A percentile compares a stretch with the other conserved stretches of the same genome.
Conservation (phyloP, 2,888 invertebrate species). For the Cheilosia urbana region DNA sequence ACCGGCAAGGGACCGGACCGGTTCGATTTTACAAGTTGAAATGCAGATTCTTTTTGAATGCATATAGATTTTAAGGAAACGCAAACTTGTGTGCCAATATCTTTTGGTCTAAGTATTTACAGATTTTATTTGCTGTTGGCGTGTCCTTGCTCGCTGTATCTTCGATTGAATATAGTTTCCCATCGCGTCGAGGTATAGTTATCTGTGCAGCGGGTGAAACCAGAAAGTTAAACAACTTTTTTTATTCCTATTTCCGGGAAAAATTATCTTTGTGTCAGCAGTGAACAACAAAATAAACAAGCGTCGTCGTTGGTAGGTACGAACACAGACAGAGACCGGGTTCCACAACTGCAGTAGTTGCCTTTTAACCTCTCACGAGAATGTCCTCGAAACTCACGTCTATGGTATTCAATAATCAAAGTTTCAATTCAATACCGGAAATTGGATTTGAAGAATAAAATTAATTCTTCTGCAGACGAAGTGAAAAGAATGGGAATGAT, state of each 20-base stretch:
- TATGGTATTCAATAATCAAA: slow-evolving; percentile 76
- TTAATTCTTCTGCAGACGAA: slow-evolving; percentile 70
- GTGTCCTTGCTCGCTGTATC: slow-evolving; percentile 1
- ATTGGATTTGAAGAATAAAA: slow-evolving; percentile 77
- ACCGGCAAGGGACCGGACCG: slow-evolving; percentile 37
- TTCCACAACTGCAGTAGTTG: slow-evolving; percentile 31
- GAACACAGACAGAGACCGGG: neutral
- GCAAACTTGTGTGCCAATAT: slow-evolving; percentile 52
- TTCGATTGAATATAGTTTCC: slow-evolving; percentile 18
- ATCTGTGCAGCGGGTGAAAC: slow-evolving; percentile 3
- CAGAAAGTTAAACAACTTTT: slow-evolving; percentile 67
- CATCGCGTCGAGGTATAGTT: slow-evolving; percentile 36
- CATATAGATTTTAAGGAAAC: slow-evolving; percentile 61
- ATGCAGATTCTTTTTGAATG: slow-evolving; percentile 55
- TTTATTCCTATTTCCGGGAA: slow-evolving; percentile 43
- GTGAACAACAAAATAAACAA: slow-evolving; percentile 44
- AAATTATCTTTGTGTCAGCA: slow-evolving; percentile 60
- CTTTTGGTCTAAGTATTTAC: slow-evolving; percentile 56
- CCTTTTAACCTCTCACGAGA: slow-evolving; percentile 54
- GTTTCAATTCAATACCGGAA: slow-evolving; percentile 77
- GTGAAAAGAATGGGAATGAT: slow-evolving; percentile 17
- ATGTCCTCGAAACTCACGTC: slow-evolving; percentile 64
- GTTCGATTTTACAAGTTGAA: slow-evolving; percentile 25
- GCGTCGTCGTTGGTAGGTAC: neutral
- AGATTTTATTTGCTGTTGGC: slow-evolving; percentile 6